Evolutionary conservation across 2,797 vertebrate species (phyloP).

Genomic region (Sebastes iracundus): DNA sequence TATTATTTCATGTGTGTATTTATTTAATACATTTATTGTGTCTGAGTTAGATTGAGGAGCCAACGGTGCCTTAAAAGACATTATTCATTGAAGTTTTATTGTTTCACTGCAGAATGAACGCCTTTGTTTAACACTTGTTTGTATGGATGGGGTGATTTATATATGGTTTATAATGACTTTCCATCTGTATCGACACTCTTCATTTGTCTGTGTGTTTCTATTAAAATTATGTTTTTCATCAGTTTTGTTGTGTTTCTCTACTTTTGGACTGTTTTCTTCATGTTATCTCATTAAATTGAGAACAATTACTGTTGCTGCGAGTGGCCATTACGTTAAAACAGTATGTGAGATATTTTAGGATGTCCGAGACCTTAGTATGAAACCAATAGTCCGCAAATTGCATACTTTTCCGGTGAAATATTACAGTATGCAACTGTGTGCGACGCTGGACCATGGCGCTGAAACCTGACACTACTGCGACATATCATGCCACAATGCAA

Average conservation of each 20-base stretch:
- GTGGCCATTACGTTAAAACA: no score
- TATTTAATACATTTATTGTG: not conserved
- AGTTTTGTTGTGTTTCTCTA: not conserved
- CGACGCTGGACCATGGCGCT: no score
- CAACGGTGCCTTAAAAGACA: constrained; percentile 28
- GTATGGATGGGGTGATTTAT: not conserved
- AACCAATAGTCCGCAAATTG: no score
- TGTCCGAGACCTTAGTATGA: no score
- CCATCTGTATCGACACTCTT: not conserved
- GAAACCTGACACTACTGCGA: no score
- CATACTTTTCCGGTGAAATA: no score
- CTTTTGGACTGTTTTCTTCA: not conserved
- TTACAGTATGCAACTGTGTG: no score
- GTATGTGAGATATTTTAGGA: no score
- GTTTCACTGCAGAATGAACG: not conserved
- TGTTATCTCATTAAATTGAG: not conserved
- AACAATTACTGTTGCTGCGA: no score
- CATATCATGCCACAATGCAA: no score
- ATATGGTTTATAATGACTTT: not conserved
- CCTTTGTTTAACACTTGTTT: not conserved
- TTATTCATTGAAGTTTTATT: not conserved
- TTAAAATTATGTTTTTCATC: not conserved
- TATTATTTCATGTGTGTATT: not conserved
- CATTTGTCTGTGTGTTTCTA: not conserved
- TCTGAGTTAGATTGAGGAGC: not conserved